Conservation (phyloP, 2,797 vertebrate genomes). For the Myripristis jacobus region DNA sequence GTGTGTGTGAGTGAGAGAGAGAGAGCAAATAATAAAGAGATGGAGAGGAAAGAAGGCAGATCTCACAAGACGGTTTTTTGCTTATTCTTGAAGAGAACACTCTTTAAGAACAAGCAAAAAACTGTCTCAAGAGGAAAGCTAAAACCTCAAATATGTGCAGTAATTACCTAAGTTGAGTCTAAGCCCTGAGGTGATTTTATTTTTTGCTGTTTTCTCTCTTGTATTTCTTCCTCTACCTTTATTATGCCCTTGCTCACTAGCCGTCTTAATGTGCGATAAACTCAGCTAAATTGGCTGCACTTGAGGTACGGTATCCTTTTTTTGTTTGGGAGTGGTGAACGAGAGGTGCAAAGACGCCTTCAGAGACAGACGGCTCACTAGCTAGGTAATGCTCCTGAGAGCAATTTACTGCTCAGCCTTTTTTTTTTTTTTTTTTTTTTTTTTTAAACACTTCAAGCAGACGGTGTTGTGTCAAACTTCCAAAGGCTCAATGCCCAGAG, state of each 20-base stretch:
- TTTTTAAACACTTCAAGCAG: slow-evolving; percentile 25
- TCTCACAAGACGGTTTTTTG: too few relatives aligned
- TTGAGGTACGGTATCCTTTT: slow-evolving; percentile 52
- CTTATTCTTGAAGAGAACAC: too few relatives aligned
- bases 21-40: slow-evolving; percentile 35
- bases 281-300: slow-evolving; percentile 54
- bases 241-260: slow-evolving; percentile 24
- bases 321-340: slow-evolving; percentile 56
- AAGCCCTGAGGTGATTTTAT: slow-evolving; percentile 45
- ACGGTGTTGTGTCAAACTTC: slow-evolving; percentile 41
- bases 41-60: neutral
- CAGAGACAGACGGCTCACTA: slow-evolving; percentile 43
- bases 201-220: neutral
- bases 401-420: slow-evolving; percentile 65
- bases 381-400: slow-evolving; percentile 58
- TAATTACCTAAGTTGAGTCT: slow-evolving; percentile 59
- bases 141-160: slow-evolving; percentile 37
- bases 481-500: slow-evolving; percentile 33
- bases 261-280: slow-evolving; percentile 66
- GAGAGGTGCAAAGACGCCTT: slow-evolving; percentile 46
- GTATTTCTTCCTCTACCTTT: slow-evolving; percentile 17
- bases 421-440: too few relatives aligned
- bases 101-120: slow-evolving; percentile 21
- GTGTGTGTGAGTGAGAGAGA: slow-evolving; percentile 20
- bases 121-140: slow-evolving; percentile 38